Evolutionary conservation across 2,113 vertebrate species (phyloP), one percentile per base, ranked within the genome.

Genomic region (Nibea coibor): DNA sequence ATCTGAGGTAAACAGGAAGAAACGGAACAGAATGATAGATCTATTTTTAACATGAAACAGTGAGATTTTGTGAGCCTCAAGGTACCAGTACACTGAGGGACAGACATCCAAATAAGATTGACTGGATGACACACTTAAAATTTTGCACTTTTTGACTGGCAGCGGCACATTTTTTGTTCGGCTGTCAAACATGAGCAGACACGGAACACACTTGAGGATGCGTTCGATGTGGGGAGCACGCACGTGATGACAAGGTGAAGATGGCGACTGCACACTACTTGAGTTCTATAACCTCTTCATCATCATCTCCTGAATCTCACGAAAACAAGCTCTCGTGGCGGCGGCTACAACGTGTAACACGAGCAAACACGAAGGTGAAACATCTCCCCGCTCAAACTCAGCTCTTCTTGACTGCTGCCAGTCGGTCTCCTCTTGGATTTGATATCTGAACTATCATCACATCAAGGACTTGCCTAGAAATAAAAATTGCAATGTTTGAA

Each of bases 1-100:
- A 63, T 48, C 31, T 56, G 22, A 78, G 31, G 70, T 69, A 68
- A 54, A 58, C 10, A 65, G 10, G 9, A 54, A 57, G 43, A 9
- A 56, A 59, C 5, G 28, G 22, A 62, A 56, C 19, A 22, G 2
- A 45, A 48, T 17, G 14, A 15, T 8, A 5, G 5, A 9, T 64
- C 28, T 72, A 31, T 70, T 71, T 76, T 59, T 35, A 20, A 24
- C 48, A 63, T 5, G 17, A 59, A 39, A 28, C 15, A 16, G 54
- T 45, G 24, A 22, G 15, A 16, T 57, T 58, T 31, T 65, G 17
- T 31, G 4, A 20, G 10, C 12, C 26, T 47, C 42, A 16, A 67
- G 50, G 64, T 58, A 31, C 26, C 12, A 17, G 16, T 19, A 43
- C 63, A 58, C 5, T 53, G n/a, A 56, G 48, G 20, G 45, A 22